Evolutionary conservation across 1,140 invertebrate species (phyloP), one percentile per base, ranked within the genome.

Genomic region (Tachypleus tridentatus): DNA sequence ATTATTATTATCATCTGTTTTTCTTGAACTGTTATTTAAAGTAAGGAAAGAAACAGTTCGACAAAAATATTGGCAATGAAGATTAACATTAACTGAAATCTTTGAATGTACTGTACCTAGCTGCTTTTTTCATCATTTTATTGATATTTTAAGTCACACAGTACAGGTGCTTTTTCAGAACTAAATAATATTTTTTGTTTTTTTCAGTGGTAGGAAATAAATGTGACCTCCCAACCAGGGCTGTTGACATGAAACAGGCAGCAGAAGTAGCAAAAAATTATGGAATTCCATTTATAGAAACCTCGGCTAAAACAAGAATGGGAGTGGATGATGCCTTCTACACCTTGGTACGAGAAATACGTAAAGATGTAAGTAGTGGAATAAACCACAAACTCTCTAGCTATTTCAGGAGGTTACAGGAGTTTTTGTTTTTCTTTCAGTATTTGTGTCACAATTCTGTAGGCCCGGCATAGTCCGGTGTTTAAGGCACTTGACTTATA

Each of bases 281-380:
- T 78, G 89, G 89, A 70, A 95, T 99, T 75, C 96, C 96, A 59
- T 98, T 97, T 76, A 91, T 98, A 69, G 94, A 98, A 79, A 99
- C 96, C 61, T 98, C 95, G 62, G 97, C 97, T 51, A 99, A 99
- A 80, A 99, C 97, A 64, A 83, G 97, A 74, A 93, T 94, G 87
- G 96, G 96, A 57, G 97, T 99, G 5, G 97, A 99, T 76, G 96
- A 99, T 80, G 97, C 97, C 60, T 99, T 99, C 82, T 98, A 98
- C 80, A 98, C 95, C 66, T 83, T 99, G 75, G 97, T 99, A 56
- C 82, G 96, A 72, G 96, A 99, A 80, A 99, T 99, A 72, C 84
- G 94, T 67, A 85, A 85, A 81, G 86, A 86, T 77, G 83, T 83
- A 76, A 82, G 79, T 77, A 62, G 54, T 58, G 29, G 29, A 29